phyloP scores from a whole-genome alignment of 2,113 vertebrate species.

The Dicrurus megarhynchus region DNA sequence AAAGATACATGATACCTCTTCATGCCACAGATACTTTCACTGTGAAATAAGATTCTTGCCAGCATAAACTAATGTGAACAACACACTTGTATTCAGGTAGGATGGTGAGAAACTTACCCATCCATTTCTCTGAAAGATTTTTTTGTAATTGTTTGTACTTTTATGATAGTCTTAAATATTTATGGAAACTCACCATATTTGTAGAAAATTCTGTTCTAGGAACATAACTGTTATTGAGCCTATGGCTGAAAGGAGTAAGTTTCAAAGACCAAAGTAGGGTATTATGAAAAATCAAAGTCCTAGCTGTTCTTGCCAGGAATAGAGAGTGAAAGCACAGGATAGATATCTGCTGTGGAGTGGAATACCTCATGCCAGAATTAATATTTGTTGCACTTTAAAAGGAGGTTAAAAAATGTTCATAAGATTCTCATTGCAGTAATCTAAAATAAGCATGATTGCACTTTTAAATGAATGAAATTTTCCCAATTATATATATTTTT shows the following conservation, averaged over 20 bases:
- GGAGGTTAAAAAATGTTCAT: fast-evolving
- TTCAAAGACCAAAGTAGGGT: not conserved
- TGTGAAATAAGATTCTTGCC: not conserved
- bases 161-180: not conserved
- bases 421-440: not conserved
- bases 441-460: not conserved
- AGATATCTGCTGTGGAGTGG: not conserved
- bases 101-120: not conserved
- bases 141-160: not conserved
- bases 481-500: not conserved
- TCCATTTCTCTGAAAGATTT: not conserved
- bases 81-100: not conserved
- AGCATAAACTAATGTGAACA: not conserved
- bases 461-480: not conserved
- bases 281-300: not conserved
- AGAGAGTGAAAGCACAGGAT: not conserved
- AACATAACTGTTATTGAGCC: not conserved
- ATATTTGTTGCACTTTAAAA: not conserved
- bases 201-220: not conserved
- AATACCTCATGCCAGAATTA: not conserved
- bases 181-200: not conserved
- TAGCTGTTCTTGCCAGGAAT: not conserved
- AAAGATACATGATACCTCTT: not conserved
- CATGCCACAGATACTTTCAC: not conserved
- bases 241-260: not conserved